Evolutionary conservation across 2,797 vertebrate genomes (phyloP), one percentile per base, ranked within the genome.

Genomic region (Periophthalmus magnuspinnatus): DNA sequence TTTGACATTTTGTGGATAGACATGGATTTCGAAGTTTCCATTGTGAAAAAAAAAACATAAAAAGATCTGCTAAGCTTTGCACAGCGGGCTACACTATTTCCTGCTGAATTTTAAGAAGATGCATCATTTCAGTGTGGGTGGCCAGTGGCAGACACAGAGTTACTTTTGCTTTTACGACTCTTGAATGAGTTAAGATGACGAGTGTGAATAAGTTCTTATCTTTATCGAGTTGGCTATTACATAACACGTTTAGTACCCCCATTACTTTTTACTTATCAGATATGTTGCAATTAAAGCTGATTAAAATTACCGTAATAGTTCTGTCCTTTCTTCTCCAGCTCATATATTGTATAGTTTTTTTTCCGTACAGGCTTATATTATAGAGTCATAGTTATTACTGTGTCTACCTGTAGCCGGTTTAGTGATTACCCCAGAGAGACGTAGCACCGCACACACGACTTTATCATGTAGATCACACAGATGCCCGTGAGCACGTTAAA

Each of bases 331-430:
- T 24, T 17, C 33, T 61, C 19, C 24, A 65, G 47, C 36, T 57
- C 45, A 52, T 22, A 70, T 69, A 54, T 34, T 38, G 50, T 68
- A 16, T 34, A 71, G 69, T n/a, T n/a, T n/a, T n/a, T 69, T 78
- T 67, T 74, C 62, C 59, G 72, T 24, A 50, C 61, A 68, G 52
- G 57, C 58, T 77, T n/a, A 59, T 28, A 65, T 66, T 73, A 58
- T 76, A 19, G 16, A 75, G 62, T 65, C 68, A 71, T 67, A 32
- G 65, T 21, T 82, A 80, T 87, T 81, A 81, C 55, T 67, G n/a
- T 54, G 21, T 59, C 65, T 67, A 52, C 69, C 74, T 64, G 14
- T 10, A 72, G 75, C 28, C 67, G 61, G 58, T 11, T 16, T 10
- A 52, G 45, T 74, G 68, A 81, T 84, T 76, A 79, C 50, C 33